Conservation (phyloP, 2,888 invertebrate species). For the Drosophila sordidula region DNA sequence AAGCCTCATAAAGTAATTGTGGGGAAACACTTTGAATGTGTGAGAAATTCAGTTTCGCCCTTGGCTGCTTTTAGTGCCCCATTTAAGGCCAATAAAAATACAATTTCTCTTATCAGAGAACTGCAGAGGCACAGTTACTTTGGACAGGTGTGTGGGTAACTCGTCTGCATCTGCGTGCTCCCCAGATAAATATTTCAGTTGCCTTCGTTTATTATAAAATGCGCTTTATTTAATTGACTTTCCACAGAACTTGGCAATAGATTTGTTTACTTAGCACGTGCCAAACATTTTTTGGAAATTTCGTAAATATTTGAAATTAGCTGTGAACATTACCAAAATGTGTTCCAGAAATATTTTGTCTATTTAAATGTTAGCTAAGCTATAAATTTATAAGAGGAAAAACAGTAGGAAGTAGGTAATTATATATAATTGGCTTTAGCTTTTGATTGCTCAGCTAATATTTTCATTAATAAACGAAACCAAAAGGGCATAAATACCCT, state of each 20-base stretch:
- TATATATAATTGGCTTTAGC: background rate
- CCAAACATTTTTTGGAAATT: slow-evolving; percentile 17
- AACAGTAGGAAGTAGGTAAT: background rate
- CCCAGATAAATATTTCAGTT: slow-evolving; percentile 11
- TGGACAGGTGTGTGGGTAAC: background rate
- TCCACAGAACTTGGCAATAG: slow-evolving; percentile 13
- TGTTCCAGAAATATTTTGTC: background rate
- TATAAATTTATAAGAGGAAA: background rate
- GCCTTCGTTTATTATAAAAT: background rate
- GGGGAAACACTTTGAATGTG: background rate
- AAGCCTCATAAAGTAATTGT: slow-evolving; percentile 2
- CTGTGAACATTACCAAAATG: slow-evolving; percentile 1
- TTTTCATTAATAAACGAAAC: slow-evolving; percentile 2
- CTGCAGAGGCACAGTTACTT: slow-evolving; percentile 2
- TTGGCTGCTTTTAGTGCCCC: background rate
- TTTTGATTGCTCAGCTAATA: background rate
- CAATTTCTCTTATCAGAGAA: background rate
- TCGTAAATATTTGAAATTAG: background rate
- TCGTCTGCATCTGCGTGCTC: slow-evolving; percentile 2
- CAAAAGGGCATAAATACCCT: background rate
- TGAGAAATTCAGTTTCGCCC: slow-evolving; percentile 4
- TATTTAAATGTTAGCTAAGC: background rate
- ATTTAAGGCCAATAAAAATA: background rate
- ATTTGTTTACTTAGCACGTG: slow-evolving; percentile 23
- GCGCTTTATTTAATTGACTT: slow-evolving; percentile 3